Percentiles rank a stretch among this genome's conserved stretches.
phyloP scores from a whole-genome alignment of 2,797 vertebrate genomes.

The Periophthalmus magnuspinnatus region DNA sequence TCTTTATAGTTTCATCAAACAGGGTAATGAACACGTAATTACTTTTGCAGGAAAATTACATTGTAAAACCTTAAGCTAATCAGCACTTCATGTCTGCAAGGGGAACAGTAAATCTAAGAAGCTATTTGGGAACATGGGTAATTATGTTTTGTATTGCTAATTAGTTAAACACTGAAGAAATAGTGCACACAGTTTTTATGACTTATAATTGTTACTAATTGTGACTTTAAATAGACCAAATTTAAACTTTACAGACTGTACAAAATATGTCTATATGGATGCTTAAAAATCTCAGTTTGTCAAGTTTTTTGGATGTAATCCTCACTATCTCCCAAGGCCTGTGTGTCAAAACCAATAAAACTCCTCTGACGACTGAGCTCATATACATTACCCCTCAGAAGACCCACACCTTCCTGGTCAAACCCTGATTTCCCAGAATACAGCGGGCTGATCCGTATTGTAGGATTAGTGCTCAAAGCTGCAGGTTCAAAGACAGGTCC shows the following conservation, averaged over 20 bases:
- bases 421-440: constrained; percentile 42
- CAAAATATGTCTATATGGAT: too few species aligned
- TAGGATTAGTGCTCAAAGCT: constrained; percentile 45
- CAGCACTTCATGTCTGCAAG: constrained; percentile 17
- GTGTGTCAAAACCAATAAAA: constrained; percentile 12
- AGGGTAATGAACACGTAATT: neutral
- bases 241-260: too few species aligned
- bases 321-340: constrained; percentile 2
- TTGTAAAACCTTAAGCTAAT: constrained; percentile 17
- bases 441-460: constrained; percentile 30
- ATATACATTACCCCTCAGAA: constrained; percentile 27
- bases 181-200: neutral
- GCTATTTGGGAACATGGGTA: constrained; percentile 1
- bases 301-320: constrained; percentile 17
- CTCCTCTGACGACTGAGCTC: constrained; percentile 12
- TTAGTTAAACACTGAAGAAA: constrained; percentile 23
- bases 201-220: neutral
- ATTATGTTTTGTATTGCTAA: constrained; percentile 25
- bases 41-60: neutral
- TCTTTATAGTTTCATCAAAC: neutral
- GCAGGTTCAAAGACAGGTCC: constrained; percentile 31
- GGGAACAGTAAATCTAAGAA: constrained; percentile 22
- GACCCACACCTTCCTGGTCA: constrained; percentile 27
- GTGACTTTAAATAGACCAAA: neutral
- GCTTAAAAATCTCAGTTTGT: neutral